phyloP scores from a whole-genome alignment of 53 echinoderm and acorn worm genomes.

The Holothuria leucospilota region DNA sequence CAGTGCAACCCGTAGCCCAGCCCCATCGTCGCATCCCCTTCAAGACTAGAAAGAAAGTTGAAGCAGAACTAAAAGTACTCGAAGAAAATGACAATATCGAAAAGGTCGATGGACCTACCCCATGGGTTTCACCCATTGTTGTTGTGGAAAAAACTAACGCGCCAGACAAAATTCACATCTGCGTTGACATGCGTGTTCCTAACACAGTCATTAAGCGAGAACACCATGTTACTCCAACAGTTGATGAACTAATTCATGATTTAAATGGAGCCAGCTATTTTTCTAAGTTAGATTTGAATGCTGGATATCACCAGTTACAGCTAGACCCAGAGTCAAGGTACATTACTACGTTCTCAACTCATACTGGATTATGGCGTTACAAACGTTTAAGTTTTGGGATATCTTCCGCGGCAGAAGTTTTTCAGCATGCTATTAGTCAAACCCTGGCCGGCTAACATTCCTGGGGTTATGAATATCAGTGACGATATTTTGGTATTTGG shows the following conservation, averaged over 20 bases:
- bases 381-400: conserved; percentile 76
- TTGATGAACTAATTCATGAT: conserved; percentile 57
- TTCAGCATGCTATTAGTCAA: conserved; percentile 67
- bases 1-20: conserved; percentile 62
- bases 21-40: conserved; percentile 75
- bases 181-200: conserved; percentile 55
- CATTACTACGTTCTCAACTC: conserved; percentile 76
- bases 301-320: conserved; percentile 67
- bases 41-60: conserved; percentile 63
- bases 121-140: conserved; percentile 70
- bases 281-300: conserved; percentile 63
- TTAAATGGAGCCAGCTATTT: conserved; percentile 64
- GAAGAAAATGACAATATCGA: conserved; percentile 73
- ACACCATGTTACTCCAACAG: conserved; percentile 65
- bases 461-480: conserved; percentile 64
- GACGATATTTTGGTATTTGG: conserved; percentile 69
- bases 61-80: conserved; percentile 56
- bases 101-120: conserved; percentile 60
- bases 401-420: conserved; percentile 65
- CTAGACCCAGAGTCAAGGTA: conserved; percentile 50
- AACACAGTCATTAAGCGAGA: conserved; percentile 66
- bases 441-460: conserved; percentile 59
- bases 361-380: conserved; percentile 61
- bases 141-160: conserved; percentile 64
- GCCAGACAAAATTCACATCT: conserved; percentile 38